These are phyloP conservation scores for Neomicropteryx cornuta DNA, from an alignment of 1,140 invertebrate genomes.

Conservation along the genomic window DNA sequence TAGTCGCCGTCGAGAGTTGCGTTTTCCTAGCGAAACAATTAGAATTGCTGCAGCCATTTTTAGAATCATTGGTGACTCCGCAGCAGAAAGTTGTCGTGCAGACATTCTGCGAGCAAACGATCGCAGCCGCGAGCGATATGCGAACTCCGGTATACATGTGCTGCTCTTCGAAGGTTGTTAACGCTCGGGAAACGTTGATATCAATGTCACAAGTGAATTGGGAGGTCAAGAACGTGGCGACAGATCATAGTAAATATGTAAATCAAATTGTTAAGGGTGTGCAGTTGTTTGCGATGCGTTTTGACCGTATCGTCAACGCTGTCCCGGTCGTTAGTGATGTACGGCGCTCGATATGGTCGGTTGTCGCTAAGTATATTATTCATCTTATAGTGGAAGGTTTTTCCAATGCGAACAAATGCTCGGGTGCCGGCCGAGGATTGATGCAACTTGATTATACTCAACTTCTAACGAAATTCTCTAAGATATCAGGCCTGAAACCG, in stretches of 20 bases:
- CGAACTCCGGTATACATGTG: conserved; percentile 76
- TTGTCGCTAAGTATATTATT: conserved; percentile 71
- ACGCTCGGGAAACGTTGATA: conserved; percentile 64
- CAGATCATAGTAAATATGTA: conserved; percentile 86
- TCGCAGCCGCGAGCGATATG: conserved; percentile 59
- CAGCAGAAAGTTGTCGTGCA: conserved; percentile 56
- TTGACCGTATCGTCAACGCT: conserved; percentile 55
- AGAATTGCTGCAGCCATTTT: conserved; percentile 67
- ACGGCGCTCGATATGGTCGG: conserved; percentile 70
- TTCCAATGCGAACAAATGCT: conserved; percentile 85
- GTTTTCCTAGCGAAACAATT: conserved; percentile 84
- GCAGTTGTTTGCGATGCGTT: conserved; percentile 62
- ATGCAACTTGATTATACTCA: conserved; percentile 99
- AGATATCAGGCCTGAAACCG: conserved; percentile 69
- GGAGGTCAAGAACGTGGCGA: conserved; percentile 93
- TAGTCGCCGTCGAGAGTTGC: conserved; percentile 86
- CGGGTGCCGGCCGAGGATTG: conserved; percentile 86
- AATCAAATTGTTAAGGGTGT: conserved; percentile 67
- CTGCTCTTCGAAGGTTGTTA: conserved; percentile 68
- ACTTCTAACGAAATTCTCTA: conserved; percentile 82
- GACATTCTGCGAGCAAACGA: conserved; percentile 68
- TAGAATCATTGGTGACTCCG: conserved; percentile 58
- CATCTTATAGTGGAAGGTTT: conserved; percentile 89
- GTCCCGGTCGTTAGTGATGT: conserved; percentile 63
- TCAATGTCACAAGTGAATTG: conserved; percentile 90